Evolutionary conservation across 2,888 invertebrate species (phyloP).

Genomic region (Elegia similella): DNA sequence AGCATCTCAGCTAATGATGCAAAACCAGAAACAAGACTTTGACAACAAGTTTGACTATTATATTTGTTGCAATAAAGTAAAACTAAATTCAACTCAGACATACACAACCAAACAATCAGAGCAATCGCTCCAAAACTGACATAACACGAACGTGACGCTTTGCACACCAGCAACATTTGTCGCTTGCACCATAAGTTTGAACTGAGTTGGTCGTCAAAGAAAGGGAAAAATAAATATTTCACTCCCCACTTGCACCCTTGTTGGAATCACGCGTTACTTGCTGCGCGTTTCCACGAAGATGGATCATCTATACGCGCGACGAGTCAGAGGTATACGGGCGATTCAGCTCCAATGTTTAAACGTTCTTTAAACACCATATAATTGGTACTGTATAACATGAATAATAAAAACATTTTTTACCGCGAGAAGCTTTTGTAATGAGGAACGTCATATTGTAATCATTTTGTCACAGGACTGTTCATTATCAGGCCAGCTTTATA

Average conservation of each 20-base stretch:
- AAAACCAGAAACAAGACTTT: no score
- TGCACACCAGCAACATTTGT: conserved; percentile 34
- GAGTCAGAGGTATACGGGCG: conserved; percentile 40
- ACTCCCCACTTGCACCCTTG: conserved; percentile 67
- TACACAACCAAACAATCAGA: background rate
- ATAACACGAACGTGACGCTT: conserved; percentile 8
- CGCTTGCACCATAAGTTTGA: conserved; percentile 53
- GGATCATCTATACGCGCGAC: conserved; percentile 66
- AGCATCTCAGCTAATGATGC: no score
- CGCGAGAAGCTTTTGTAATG: no score
- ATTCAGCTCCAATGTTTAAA: conserved; percentile 3
- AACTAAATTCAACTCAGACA: background rate
- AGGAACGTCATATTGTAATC: no score
- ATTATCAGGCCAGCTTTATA: no score
- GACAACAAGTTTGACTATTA: no score
- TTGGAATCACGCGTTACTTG: conserved; percentile 77
- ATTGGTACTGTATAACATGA: no score
- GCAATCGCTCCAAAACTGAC: background rate
- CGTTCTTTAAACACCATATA: no score
- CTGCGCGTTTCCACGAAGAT: conserved; percentile 76
- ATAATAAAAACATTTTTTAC: no score
- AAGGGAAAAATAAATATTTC: conserved; percentile 72
- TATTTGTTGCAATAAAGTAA: no score
- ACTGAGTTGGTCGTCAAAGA: conserved; percentile 57
- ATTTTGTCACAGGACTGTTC: no score